Evolutionary conservation across 2,113 vertebrate species (phyloP).

Genomic region (Talpa occidentalis): DNA sequence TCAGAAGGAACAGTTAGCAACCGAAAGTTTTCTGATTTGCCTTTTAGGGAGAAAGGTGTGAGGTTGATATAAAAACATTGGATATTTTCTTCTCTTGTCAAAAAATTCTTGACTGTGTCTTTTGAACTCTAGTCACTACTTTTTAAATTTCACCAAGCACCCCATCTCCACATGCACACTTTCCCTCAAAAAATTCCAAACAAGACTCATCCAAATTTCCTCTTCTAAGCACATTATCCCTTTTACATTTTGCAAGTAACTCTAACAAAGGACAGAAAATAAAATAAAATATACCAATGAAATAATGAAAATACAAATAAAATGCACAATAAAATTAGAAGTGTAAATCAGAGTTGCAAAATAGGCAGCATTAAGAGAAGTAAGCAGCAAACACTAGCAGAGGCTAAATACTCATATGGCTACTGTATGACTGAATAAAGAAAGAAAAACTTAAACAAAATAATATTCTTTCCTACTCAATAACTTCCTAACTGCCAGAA

Average conservation of each 20-base stretch:
- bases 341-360: background rate
- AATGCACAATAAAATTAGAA: background rate
- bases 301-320: background rate
- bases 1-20: background rate
- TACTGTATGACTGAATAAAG: background rate
- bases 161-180: background rate
- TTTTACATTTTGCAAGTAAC: background rate
- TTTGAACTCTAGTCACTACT: background rate
- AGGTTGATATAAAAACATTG: background rate
- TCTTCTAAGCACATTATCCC: background rate
- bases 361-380: background rate
- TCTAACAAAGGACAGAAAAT: background rate
- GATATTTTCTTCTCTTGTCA: background rate
- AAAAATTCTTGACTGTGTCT: background rate
- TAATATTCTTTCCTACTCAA: background rate
- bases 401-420: background rate
- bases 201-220: background rate
- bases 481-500: background rate
- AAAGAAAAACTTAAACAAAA: background rate
- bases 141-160: background rate
- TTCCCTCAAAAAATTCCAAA: background rate
- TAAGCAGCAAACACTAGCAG: background rate
- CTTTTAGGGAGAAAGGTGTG: slow-evolving; percentile 35
- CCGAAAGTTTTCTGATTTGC: slow-evolving; percentile 23
- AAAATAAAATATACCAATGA: background rate